Percentiles rank a stretch among this genome's conserved stretches.
phyloP scores from a whole-genome alignment of 92 coral and sea anemone species.

The Galaxea fascicularis region DNA sequence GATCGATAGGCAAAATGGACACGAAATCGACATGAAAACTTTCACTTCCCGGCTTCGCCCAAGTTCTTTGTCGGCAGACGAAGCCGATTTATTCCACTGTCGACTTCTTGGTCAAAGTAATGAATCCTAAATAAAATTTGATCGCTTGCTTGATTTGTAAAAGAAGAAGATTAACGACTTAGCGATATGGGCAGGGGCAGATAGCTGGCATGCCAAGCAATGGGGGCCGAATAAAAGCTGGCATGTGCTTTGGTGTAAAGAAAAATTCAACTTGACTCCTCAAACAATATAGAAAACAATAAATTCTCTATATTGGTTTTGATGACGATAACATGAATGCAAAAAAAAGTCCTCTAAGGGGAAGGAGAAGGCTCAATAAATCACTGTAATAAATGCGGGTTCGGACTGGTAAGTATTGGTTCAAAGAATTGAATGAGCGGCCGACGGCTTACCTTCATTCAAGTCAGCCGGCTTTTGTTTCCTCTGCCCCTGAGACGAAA shows the following conservation, averaged over 20 bases:
- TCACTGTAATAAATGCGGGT: constrained; percentile 9
- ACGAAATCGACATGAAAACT: constrained; percentile 25
- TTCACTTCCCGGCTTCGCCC: background rate
- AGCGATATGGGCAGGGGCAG: constrained; percentile 11
- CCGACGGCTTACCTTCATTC: constrained; percentile 38
- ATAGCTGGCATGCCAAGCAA: constrained; percentile 44
- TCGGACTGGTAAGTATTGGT: background rate
- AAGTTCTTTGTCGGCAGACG: background rate
- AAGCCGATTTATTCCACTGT: background rate
- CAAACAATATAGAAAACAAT: background rate
- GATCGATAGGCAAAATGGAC: constrained; percentile 41
- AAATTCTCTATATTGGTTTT: constrained; percentile 1
- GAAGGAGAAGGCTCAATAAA: constrained; percentile 4
- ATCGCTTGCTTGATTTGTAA: background rate
- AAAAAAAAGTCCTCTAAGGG: background rate
- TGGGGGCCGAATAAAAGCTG: constrained; percentile 4
- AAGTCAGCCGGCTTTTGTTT: constrained; percentile 47
- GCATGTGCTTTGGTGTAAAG: constrained; percentile 45
- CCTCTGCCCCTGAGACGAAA: constrained; percentile 47
- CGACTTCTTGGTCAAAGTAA: constrained; percentile 2
- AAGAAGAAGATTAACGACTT: constrained; percentile 11
- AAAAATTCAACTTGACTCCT: background rate
- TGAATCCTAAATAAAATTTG: background rate
- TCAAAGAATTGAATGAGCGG: constrained; percentile 31
- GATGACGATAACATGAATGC: background rate